Base-by-base conservation (phyloP, 2,113 vertebrate genomes). In the Menura novaehollandiae region DNA sequence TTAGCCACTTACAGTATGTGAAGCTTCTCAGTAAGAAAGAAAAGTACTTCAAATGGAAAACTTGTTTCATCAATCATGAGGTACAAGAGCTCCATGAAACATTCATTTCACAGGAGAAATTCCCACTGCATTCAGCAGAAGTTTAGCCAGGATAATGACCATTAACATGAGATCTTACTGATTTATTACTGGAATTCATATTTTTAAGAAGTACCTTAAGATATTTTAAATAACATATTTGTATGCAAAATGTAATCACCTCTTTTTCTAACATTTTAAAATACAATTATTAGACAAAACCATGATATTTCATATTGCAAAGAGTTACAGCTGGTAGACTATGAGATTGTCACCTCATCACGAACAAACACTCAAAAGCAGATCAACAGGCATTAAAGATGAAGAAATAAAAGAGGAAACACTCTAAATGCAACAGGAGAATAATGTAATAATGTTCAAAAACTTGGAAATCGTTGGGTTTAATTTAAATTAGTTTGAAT, bases 401-500 rank as follows among this genome's bases (percentile, higher is more conserved):
- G 92, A 97, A 97, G 96, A 97, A 97, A 97, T 89, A 95, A 96
- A 97, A 97, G 78, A 88, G n/a, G 53, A 95, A 68, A 95, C 19
- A 88, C 6, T 75, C 33, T 27, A 80, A 63, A 62, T 68, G 39
- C 81, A 91, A 93, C 47, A 88, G 6, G 24, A 87, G 47, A 84
- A 92, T 33, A 82, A 69, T 49, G 35, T 16, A 84, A 90, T 32
- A 80, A 63, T 46, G 43, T n/a, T 26, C 62, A 56, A 27, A 78
- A 76, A 44, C 15, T 64, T 73, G 78, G 32, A 76, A 92, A 80
- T 60, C 0, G 0, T 62, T 56, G 58, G 23, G 28, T 59, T 74
- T 76, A 82, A 58, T 47, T 23, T n/a, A 60, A 46, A 4, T 24
- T 62, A 32, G 16, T 76, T 71, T 85, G 10, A 69, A 63, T 89